Evolutionary conservation across 2,797 vertebrate genomes (phyloP).

Genomic region (Cynopterus sphinx): DNA sequence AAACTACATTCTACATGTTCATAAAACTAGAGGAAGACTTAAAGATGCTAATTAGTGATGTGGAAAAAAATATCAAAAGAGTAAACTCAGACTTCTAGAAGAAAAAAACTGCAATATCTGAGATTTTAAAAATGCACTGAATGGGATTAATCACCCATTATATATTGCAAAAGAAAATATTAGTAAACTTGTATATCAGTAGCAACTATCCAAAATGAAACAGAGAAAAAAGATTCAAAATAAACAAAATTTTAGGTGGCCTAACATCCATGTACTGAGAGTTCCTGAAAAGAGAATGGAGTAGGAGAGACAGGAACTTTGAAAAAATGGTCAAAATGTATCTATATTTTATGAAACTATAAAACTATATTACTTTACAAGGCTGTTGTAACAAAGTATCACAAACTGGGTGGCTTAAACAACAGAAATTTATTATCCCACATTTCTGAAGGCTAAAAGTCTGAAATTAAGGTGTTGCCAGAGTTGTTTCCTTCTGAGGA

Average conservation of each 20-base stretch:
- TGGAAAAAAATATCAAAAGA: not conserved
- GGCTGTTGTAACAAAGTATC: not conserved
- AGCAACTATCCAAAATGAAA: not conserved
- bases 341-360: not conserved
- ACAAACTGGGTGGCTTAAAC: not conserved
- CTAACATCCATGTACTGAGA: not conserved
- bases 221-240: not conserved
- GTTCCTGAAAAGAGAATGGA: not conserved
- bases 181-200: not conserved
- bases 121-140: not conserved
- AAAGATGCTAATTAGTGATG: not conserved
- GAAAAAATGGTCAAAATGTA: not conserved
- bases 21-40: not conserved
- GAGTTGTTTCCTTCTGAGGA: not conserved
- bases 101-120: not conserved
- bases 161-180: not conserved
- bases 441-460: not conserved
- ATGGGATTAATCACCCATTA: not conserved
- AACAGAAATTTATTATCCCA: not conserved
- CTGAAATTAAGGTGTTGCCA: not conserved
- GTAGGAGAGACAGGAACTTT: not conserved
- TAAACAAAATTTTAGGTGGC: not conserved
- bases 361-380: not conserved
- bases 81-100: not conserved
- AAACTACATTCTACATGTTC: not conserved